Evolutionary conservation across 53 echinoderm and acorn worm species (phyloP), one percentile per base, ranked within the genome.

Genomic region (Antedon mediterranea): DNA sequence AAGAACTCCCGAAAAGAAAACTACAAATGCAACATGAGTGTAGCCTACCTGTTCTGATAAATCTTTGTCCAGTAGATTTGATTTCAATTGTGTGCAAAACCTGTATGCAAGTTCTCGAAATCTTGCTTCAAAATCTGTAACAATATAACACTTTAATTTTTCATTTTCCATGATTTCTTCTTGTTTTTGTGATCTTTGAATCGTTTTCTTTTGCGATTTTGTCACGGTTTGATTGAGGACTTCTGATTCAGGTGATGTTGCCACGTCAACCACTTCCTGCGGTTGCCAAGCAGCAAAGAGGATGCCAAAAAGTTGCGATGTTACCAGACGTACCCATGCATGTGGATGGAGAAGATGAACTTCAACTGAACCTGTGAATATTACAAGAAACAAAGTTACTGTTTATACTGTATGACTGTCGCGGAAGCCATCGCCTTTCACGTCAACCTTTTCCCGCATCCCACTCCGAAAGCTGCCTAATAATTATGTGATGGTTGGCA

Each of bases 301-400:
- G 41, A 90, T 84, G 7, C 98, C 98, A 31, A 87, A 93, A 43
- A 98, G 92, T 72, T 93, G 88, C 41, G 88, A 84, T 13, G 91
- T 79, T 43, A 85, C 79, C n/a, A 93, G 81, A 74, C 98, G 83
- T 6, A 93, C 82, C 98, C 98, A 92, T 34, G 90, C 37, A 73
- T 92, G 98, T 27, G 90, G 92, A 33, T 98, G 98, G 0, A 98
- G 84, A 0, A 98, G 80, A 28, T 92, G 98, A 8, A 79, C 79
- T 30, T 98, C 87, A 71, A 88, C 37, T 27, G 91, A 94, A n/a
- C 71, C 94, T 94, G 80, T 28, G 11, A 26, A 3, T 71, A 80
- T 0, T 31, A 29, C 28, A 74, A 78, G 41, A 75, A 13, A 20
- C 9, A 0, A 43, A 77, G 72, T 73, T 43, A n/a, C 23, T n/a